Evolutionary conservation across 35 echinoderm and acorn worm genomes (phyloP), one percentile per base, ranked within the genome.

Genomic region (Amphiura filiformis): DNA sequence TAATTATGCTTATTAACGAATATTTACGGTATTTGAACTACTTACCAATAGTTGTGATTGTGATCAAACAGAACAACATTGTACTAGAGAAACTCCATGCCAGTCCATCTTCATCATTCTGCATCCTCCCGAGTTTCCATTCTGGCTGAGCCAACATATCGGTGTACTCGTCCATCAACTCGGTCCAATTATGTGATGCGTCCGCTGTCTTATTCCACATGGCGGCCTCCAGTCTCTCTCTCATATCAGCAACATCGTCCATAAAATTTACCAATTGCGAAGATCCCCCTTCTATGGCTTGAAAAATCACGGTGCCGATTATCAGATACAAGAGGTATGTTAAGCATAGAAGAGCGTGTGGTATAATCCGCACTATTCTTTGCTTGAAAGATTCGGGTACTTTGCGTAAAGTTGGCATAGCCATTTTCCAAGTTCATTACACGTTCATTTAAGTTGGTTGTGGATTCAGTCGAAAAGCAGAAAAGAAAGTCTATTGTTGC

Each of bases 31-130:
- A 49, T 38, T 31, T n/a, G n/a, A n/a, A n/a, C n/a, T 34, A 80
- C 92, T 90, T 87, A 94, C 92, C 92, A 39, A 94, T 94, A 0
- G 92, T 94, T 31, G 92, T 94, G 37, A 94, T 94, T 22, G 92
- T 94, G 23, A 87, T 94, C 87, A 94, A 81, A 57, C 87, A 85
- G 44, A 94, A 94, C 34, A 94, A 82, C 87, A 94, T 86, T 18
- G 92, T 83, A 35, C 92, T 94, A 0, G 92, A 14, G 41, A 94
- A 89, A 37, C 61, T 81, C 83, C 81, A 94, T 15, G 82, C 42
- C 31, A 81, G 40, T 33, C 78, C 32, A 0, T 28, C 83, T 22
- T 78, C 76, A 14, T 47, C 14, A 28, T 87, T 36, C 35, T 90
- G 75, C 82, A 94, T 81, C 52, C 83, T 78, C 23, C 82, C 87